Percentiles rank a stretch among this genome's conserved stretches.
These are phyloP conservation scores for Mustelus asterias DNA, from an alignment of 2,113 vertebrate species.

Conservation along the genomic window DNA sequence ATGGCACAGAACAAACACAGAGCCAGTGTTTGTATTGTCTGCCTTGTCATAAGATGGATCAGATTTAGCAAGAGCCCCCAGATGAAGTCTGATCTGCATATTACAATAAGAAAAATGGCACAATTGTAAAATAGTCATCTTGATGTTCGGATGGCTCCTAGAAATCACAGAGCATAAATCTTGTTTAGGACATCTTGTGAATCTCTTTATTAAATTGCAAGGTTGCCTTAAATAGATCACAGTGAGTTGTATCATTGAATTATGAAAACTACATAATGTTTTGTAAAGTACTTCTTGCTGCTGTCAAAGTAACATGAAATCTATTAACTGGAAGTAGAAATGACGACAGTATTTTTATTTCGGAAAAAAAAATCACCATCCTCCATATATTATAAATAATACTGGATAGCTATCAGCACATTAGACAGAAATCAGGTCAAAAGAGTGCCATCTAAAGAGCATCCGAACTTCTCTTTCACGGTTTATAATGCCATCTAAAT, in stretches of 20 bases:
- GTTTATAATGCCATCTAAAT: slow-evolving; percentile 5
- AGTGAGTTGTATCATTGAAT: neutral
- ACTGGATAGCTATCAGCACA: neutral
- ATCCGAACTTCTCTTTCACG: neutral
- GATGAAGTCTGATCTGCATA: neutral
- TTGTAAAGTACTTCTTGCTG: neutral
- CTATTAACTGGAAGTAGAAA: neutral
- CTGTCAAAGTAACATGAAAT: neutral
- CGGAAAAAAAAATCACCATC: neutral
- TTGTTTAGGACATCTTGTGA: neutral
- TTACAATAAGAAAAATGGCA: neutral
- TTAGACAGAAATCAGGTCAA: neutral
- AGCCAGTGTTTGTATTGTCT: too few species aligned
- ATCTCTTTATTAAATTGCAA: neutral
- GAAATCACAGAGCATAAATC: neutral
- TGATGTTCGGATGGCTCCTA: neutral
- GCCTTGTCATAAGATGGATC: neutral
- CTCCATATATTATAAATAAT: neutral
- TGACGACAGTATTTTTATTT: neutral
- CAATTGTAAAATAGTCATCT: neutral
- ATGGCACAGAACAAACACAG: too few species aligned
- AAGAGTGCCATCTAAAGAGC: neutral
- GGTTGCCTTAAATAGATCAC: neutral
- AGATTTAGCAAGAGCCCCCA: neutral
- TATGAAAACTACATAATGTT: neutral